Evolutionary conservation across 2,888 invertebrate species (phyloP).

Genomic region (Limnephilus auricula): DNA sequence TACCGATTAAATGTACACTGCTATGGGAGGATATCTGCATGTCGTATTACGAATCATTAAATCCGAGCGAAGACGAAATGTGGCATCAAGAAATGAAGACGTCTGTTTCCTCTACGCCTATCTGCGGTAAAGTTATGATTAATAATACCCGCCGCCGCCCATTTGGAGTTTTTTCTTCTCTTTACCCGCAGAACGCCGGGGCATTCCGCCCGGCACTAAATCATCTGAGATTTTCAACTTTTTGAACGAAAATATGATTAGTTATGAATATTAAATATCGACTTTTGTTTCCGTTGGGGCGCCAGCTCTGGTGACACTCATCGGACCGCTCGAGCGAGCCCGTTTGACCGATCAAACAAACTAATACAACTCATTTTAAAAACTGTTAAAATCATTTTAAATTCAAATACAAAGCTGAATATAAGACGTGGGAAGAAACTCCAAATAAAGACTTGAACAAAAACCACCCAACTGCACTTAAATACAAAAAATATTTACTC

Average conservation of each 20-base stretch:
- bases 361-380: background rate
- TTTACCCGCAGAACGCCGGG: background rate
- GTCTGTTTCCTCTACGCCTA: constrained; percentile 28
- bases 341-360: background rate
- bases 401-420: too few relatives aligned
- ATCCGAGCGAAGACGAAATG: background rate
- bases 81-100: constrained; percentile 16
- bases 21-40: background rate
- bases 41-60: constrained; percentile 15
- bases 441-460: too few relatives aligned
- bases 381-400: too few relatives aligned
- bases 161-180: constrained; percentile 8
- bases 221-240: background rate
- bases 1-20: background rate
- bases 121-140: constrained; percentile 8
- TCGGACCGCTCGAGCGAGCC: background rate
- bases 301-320: background rate
- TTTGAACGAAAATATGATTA: constrained; percentile 17
- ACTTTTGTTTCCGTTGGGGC: background rate
- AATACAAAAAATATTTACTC: too few relatives aligned
- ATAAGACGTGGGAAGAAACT: too few relatives aligned
- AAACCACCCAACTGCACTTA: too few relatives aligned
- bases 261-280: constrained; percentile 27
- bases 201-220: constrained; percentile 9
- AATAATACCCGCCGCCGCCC: constrained; percentile 3